Percentiles rank a stretch among this genome's conserved stretches.
phyloP scores from a whole-genome alignment of 2,888 invertebrate species.

The Netelia inedita region DNA sequence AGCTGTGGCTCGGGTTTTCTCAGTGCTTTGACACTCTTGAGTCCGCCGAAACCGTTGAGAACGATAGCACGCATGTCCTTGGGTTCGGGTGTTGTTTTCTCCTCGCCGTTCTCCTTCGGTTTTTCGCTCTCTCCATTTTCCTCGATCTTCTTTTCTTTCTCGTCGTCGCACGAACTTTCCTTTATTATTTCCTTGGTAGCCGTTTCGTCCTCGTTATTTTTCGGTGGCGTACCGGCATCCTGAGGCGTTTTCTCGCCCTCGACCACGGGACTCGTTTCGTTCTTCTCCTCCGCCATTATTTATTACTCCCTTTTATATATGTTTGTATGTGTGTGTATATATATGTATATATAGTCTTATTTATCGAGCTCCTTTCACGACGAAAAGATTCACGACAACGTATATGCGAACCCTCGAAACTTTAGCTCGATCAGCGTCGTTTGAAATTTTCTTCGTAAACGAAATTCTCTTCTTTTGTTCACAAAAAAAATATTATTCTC shows the following conservation, averaged over 20 bases:
- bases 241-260: conserved; percentile 87
- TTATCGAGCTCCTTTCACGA: neutral
- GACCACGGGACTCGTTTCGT: conserved; percentile 83
- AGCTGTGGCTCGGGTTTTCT: conserved; percentile 92
- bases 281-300: conserved; percentile 84
- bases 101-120: conserved; percentile 83
- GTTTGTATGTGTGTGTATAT: conserved; percentile 15
- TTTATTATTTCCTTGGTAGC: conserved; percentile 84
- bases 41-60: conserved; percentile 94
- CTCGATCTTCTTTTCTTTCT: conserved; percentile 86
- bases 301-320: conserved; percentile 38
- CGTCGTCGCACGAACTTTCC: conserved; percentile 78
- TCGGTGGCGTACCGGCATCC: conserved; percentile 82
- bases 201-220: conserved; percentile 79
- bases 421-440: neutral
- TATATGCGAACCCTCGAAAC: neutral
- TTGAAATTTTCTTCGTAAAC: neutral
- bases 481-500: neutral
- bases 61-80: conserved; percentile 95
- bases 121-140: conserved; percentile 84
- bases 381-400: neutral
- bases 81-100: conserved; percentile 85
- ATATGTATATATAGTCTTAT: conserved; percentile 37
- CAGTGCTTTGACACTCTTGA: conserved; percentile 93
- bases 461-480: neutral